phyloP scores from a whole-genome alignment of 2,797 vertebrate genomes.

The Labroides dimidiatus region DNA sequence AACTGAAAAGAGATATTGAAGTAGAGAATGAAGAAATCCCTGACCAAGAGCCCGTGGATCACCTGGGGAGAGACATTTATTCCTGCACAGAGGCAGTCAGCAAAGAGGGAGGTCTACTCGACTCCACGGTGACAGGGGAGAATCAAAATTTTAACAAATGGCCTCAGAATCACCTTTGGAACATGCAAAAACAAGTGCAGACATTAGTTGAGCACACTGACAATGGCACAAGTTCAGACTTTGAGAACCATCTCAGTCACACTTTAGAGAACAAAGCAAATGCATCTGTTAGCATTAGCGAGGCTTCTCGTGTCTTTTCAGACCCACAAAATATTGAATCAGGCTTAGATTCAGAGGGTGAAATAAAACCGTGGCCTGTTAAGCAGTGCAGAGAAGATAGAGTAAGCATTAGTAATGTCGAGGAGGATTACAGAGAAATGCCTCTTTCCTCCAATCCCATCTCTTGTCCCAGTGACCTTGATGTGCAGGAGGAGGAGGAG shows the following conservation, averaged over 20 bases:
- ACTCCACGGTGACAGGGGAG: conserved; percentile 67
- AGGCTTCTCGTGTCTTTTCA: conserved; percentile 46
- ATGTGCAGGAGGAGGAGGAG: conserved; percentile 62
- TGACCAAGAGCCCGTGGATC: conserved; percentile 62
- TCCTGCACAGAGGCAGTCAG: conserved; percentile 33
- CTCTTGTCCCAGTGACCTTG: conserved; percentile 60
- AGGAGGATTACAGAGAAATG: conserved; percentile 52
- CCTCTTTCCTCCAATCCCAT: conserved; percentile 50
- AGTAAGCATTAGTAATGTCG: conserved; percentile 27
- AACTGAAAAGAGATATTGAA: conserved; percentile 50
- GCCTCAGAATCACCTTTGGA: conserved; percentile 59
- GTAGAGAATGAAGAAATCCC: conserved; percentile 84
- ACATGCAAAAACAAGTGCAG: conserved; percentile 41
- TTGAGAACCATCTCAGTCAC: conserved; percentile 46
- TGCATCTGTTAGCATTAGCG: conserved; percentile 55
- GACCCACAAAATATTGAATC: conserved; percentile 59
- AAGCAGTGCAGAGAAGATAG: conserved; percentile 39
- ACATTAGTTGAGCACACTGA: conserved; percentile 28
- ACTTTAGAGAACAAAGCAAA: conserved; percentile 44
- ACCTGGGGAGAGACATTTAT: conserved; percentile 34
- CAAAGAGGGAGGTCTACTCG: conserved; percentile 26
- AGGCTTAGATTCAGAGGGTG: conserved; percentile 45
- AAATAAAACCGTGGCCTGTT: conserved; percentile 28
- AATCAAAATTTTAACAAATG: conserved; percentile 82
- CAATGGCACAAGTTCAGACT: conserved; percentile 29